These are phyloP conservation scores for Gopherus flavomarginatus DNA, from an alignment of 2,113 vertebrate genomes.

Conservation along the genomic window DNA sequence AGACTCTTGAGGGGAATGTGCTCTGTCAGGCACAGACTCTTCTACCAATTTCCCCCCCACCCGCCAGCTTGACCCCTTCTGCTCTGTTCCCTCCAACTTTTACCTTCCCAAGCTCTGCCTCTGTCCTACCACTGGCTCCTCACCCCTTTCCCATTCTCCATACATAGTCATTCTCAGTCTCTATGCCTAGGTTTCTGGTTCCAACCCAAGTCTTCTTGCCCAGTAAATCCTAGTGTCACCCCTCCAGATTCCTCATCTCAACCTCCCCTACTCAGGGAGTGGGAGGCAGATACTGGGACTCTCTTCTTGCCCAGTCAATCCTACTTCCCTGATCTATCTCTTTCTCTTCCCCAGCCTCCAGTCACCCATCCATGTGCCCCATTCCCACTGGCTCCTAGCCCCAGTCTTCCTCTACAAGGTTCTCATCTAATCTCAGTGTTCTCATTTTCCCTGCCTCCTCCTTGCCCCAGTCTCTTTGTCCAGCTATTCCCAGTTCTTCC, in stretches of 20 bases:
- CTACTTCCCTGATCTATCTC: neutral
- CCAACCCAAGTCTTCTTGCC: neutral
- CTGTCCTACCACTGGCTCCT: neutral
- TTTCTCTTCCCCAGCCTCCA: neutral
- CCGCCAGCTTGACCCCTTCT: no score
- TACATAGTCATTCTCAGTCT: neutral
- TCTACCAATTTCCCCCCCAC: no score
- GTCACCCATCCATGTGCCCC: neutral
- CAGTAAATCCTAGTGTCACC: neutral
- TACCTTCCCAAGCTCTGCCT: neutral
- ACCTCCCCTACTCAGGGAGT: neutral
- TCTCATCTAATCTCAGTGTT: neutral
- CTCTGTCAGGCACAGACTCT: no score
- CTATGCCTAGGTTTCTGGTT: neutral
- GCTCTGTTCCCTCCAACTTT: neutral
- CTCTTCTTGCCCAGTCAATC: neutral
- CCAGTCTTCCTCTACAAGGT: neutral
- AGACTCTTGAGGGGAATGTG: neutral
- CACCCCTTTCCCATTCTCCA: neutral
- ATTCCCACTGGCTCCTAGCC: no score
- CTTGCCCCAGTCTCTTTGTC: neutral
- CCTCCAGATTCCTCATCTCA: neutral
- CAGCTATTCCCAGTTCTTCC: neutral
- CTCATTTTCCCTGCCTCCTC: neutral
- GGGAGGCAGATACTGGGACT: no score